Conservation (phyloP, 2,888 invertebrate species). For the Folsomia candida region DNA sequence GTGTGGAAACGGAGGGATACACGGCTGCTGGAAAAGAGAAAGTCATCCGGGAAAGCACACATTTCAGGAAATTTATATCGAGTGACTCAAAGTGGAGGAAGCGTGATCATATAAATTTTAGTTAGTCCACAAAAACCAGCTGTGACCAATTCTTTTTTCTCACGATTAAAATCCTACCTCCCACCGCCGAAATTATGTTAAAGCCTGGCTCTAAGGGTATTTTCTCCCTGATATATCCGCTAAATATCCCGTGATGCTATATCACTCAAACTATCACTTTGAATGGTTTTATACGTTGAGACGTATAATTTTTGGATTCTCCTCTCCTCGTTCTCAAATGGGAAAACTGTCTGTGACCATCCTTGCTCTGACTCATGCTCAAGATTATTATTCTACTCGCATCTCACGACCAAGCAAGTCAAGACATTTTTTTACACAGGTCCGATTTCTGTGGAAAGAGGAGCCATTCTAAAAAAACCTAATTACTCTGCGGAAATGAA, state of each 20-base stretch:
- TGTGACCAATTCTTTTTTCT: conserved; percentile 7
- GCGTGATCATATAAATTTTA: not conserved
- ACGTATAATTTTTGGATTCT: too few species aligned
- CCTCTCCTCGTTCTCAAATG: too few species aligned
- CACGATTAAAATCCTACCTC: not conserved
- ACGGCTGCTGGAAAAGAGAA: not conserved
- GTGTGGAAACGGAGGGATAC: not conserved
- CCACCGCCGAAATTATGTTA: not conserved
- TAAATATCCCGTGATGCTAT: not conserved
- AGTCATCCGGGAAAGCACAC: not conserved
- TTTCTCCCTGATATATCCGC: too few species aligned
- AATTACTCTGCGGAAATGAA: conserved; percentile 15
- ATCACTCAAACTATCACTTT: too few species aligned
- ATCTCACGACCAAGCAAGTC: too few species aligned
- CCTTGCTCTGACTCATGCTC: too few species aligned
- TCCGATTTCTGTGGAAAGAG: too few species aligned
- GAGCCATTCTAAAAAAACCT: not conserved
- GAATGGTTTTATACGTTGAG: too few species aligned
- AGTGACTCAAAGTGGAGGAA: not conserved
- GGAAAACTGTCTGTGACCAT: too few species aligned
- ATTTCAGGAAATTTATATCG: conserved; percentile 8
- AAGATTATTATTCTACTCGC: too few species aligned
- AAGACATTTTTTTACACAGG: too few species aligned
- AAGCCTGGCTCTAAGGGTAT: too few species aligned
- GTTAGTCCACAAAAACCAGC: not conserved